These are phyloP conservation scores for Ibycter americanus DNA, from an alignment of 2,797 vertebrate genomes.

Conservation along the genomic window DNA sequence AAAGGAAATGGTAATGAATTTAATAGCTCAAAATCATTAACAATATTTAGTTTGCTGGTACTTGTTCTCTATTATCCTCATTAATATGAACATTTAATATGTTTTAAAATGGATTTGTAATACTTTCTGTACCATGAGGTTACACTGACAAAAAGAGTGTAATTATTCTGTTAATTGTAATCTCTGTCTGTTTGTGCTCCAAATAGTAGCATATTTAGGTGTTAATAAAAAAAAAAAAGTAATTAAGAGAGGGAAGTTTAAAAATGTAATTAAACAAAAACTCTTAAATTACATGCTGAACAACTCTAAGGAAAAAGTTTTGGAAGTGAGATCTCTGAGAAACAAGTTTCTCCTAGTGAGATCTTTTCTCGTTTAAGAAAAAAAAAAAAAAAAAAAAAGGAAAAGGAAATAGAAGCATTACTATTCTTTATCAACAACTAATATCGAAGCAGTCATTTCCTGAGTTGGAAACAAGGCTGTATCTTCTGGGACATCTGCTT, in stretches of 20 bases:
- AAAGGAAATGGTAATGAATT: conserved; percentile 94
- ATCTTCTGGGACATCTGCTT: neutral
- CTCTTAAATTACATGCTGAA: conserved; percentile 43
- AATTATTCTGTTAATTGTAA: conserved; percentile 85
- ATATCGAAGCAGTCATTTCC: neutral
- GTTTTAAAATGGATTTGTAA: conserved; percentile 85
- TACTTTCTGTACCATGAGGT: conserved; percentile 81
- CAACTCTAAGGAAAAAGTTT: conserved; percentile 60
- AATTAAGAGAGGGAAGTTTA: conserved; percentile 81
- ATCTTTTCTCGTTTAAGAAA: neutral
- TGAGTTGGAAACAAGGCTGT: neutral
- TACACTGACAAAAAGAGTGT: conserved; percentile 81
- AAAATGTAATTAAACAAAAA: conserved; percentile 77
- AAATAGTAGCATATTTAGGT: conserved; percentile 81
- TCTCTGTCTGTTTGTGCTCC: conserved; percentile 81
- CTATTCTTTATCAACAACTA: neutral
- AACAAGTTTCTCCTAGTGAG: conserved; percentile 6
- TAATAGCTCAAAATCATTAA: conserved; percentile 97
- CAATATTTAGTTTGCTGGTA: conserved; percentile 84
- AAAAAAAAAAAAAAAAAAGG: neutral
- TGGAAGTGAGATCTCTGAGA: conserved; percentile 40
- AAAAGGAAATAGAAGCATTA: neutral
- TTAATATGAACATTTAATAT: conserved; percentile 86
- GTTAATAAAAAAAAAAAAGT: conserved; percentile 70
- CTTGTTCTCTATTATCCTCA: conserved; percentile 83